phyloP scores from a whole-genome alignment of 2,113 vertebrate genomes.

The Eulacestoma nigropectus region DNA sequence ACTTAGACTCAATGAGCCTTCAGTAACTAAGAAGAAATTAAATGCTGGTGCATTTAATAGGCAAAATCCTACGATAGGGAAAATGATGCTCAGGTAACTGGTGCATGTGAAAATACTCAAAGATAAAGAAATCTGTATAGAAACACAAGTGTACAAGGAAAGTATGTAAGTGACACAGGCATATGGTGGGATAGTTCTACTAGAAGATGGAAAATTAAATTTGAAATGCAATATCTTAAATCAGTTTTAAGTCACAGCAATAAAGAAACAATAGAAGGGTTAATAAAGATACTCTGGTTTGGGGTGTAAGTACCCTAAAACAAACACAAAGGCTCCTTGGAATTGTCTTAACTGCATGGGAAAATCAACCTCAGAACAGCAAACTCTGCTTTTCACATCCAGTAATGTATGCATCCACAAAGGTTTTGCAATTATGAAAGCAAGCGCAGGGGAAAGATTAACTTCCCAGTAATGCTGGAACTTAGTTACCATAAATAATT shows the following conservation, averaged over 20 bases:
- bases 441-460: not conserved
- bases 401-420: not conserved
- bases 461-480: not conserved
- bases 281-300: not conserved
- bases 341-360: not conserved
- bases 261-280: not conserved
- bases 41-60: not conserved
- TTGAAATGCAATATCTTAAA: not conserved
- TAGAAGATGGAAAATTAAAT: not conserved
- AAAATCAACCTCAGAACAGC: not conserved
- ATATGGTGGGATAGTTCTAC: not conserved
- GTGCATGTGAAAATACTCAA: not conserved
- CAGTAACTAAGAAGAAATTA: not conserved
- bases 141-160: not conserved
- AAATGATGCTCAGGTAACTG: not conserved
- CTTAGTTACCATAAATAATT: conserved; percentile 23
- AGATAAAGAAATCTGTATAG: not conserved
- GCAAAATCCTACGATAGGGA: not conserved
- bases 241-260: not conserved
- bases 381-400: not conserved
- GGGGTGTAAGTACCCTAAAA: not conserved
- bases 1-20: not conserved
- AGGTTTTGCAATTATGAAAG: not conserved
- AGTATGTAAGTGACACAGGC: not conserved
- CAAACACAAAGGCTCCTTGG: not conserved